These are phyloP conservation scores for Cantharis rufa DNA, from an alignment of 2,888 invertebrate genomes.

Conservation along the genomic window DNA sequence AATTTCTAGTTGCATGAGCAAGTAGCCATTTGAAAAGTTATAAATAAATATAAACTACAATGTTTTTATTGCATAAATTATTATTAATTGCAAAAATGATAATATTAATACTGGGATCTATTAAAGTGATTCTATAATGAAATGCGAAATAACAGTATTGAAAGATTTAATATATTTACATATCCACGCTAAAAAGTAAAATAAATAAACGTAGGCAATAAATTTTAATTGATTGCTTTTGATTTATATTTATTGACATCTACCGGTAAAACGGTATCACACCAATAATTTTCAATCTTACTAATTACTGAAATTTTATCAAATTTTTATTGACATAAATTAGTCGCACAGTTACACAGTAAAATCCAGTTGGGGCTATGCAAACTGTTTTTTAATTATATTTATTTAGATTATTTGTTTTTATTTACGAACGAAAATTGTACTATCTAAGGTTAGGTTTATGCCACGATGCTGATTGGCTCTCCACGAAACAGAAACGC, in stretches of 20 bases:
- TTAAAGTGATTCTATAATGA: neutral
- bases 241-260: neutral
- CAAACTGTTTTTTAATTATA: no score
- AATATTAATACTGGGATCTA: neutral
- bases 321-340: neutral
- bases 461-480: no score
- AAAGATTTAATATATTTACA: neutral
- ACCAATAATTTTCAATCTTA: neutral
- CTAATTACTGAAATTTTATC: neutral
- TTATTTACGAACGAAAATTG: no score
- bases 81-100: neutral
- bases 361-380: no score
- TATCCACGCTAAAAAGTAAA: neutral
- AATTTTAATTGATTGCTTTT: neutral
- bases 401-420: no score
- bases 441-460: no score
- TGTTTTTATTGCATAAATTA: neutral
- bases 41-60: neutral
- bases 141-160: neutral
- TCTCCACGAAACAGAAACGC: no score
- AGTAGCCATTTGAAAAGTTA: neutral
- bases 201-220: neutral
- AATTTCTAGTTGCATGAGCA: neutral
- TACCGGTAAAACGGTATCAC: neutral
- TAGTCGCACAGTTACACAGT: neutral